Conservation (phyloP, 2,113 vertebrate species). For the Seriola rivoliana region DNA sequence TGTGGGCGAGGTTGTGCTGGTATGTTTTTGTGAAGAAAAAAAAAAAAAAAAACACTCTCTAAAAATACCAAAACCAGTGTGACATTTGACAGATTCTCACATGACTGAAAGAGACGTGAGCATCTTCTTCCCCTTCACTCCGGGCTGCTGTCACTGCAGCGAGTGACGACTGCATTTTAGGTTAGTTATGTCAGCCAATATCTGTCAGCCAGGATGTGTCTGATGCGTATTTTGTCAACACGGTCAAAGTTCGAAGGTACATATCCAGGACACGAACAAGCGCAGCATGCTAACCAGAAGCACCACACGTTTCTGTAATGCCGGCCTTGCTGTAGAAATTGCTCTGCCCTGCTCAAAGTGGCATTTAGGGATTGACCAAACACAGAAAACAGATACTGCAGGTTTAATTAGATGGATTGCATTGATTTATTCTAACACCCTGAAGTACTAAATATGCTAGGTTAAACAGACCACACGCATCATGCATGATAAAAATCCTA, state of each 20-base stretch:
- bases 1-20: slow-evolving; percentile 49
- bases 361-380: slow-evolving; percentile 43
- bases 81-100: slow-evolving; percentile 64
- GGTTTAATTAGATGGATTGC: slow-evolving; percentile 68
- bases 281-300: neutral
- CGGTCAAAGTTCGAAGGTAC: neutral
- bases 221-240: slow-evolving; percentile 20
- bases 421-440: slow-evolving; percentile 76
- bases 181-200: slow-evolving; percentile 48
- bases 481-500: slow-evolving; percentile 57
- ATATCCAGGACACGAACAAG: slow-evolving; percentile 4
- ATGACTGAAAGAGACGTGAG: slow-evolving; percentile 47
- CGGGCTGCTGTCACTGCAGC: slow-evolving; percentile 25
- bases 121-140: slow-evolving; percentile 29
- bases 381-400: slow-evolving; percentile 52
- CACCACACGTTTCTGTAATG: slow-evolving; percentile 6
- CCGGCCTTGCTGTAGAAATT: slow-evolving; percentile 2
- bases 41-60: slow-evolving; percentile 42
- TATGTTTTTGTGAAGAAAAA: slow-evolving; percentile 20
- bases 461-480: slow-evolving; percentile 52
- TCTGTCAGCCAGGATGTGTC: slow-evolving; percentile 29
- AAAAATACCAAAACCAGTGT: slow-evolving; percentile 53
- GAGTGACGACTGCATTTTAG: slow-evolving; percentile 41
- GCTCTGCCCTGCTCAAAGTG: slow-evolving; percentile 5
- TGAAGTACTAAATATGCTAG: slow-evolving; percentile 42